Evolutionary conservation across 2,888 invertebrate species (phyloP).

Genomic region (Leistus spinibarbis): DNA sequence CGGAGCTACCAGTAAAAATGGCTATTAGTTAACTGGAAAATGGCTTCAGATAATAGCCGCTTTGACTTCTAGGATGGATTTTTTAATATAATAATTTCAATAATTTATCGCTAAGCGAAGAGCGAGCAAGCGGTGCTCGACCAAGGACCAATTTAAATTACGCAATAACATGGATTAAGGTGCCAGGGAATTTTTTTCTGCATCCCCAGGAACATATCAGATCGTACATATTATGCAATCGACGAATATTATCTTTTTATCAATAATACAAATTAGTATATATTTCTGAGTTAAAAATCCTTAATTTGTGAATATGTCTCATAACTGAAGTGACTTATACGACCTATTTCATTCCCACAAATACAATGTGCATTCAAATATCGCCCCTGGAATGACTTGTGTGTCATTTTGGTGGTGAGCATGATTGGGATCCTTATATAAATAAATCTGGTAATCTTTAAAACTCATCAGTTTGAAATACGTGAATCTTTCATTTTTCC

Average conservation of each 20-base stretch:
- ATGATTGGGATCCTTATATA: not conserved
- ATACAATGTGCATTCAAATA: no score
- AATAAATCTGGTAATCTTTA: not conserved
- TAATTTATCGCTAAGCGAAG: conserved; percentile 54
- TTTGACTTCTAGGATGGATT: conserved; percentile 75
- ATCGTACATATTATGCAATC: no score
- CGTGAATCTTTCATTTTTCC: not conserved
- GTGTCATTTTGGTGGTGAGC: not conserved
- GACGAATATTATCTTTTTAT: no score
- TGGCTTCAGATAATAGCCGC: conserved; percentile 61
- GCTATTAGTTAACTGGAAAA: conserved; percentile 56
- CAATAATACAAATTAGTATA: no score
- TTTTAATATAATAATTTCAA: conserved; percentile 77
- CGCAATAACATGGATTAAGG: conserved; percentile 58
- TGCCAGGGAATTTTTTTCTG: no score
- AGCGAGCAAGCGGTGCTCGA: conserved; percentile 45
- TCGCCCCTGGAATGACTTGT: no score
- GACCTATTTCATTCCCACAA: no score
- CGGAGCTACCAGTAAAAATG: conserved; percentile 58
- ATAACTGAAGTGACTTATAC: no score
- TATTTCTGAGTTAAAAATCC: no score
- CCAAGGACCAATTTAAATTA: conserved; percentile 55
- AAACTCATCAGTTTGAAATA: not conserved
- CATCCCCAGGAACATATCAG: no score
- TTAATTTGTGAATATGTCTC: no score